These are phyloP conservation scores for Drosophila kurseongensis DNA, from an alignment of 1,140 invertebrate species.

Conservation along the genomic window DNA sequence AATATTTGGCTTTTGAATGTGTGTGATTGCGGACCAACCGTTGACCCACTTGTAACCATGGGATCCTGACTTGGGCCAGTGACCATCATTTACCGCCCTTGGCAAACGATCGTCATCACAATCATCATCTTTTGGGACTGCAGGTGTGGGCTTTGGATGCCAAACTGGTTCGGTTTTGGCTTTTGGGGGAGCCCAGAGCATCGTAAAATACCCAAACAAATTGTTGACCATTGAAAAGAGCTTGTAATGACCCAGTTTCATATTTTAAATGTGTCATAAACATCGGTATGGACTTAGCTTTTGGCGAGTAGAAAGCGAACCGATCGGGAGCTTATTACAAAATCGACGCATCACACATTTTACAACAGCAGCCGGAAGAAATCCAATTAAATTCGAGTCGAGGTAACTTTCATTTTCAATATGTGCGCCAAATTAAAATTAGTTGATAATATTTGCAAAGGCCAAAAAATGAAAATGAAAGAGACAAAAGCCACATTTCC, in stretches of 20 bases:
- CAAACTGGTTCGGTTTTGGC: conserved; percentile 54
- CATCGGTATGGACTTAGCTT: conserved; percentile 28
- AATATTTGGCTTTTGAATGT: conserved; percentile 57
- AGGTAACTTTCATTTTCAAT: conserved; percentile 79
- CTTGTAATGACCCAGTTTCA: conserved; percentile 78
- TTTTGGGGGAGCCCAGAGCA: conserved; percentile 10
- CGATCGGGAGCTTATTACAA: conserved; percentile 57
- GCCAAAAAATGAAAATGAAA: conserved; percentile 23
- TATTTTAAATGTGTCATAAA: conserved; percentile 73
- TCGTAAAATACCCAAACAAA: conserved; percentile 63
- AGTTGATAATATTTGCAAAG: conserved; percentile 47
- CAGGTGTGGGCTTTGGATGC: conserved; percentile 53
- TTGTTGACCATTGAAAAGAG: conserved; percentile 71
- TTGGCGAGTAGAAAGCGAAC: conserved; percentile 66
- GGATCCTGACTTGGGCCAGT: conserved; percentile 46
- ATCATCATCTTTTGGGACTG: conserved; percentile 31
- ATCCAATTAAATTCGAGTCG: conserved; percentile 77
- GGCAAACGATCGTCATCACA: conserved; percentile 19
- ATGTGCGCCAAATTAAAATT: conserved; percentile 80
- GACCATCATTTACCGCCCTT: conserved; percentile 58
- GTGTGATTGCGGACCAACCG: conserved; percentile 50
- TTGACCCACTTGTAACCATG: conserved; percentile 58
- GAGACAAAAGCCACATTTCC: conserved; percentile 30
- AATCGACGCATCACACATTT: conserved; percentile 68
- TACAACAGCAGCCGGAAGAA: conserved; percentile 48